Evolutionary conservation across 2,797 vertebrate genomes (phyloP), one percentile per base, ranked within the genome.

Genomic region (Gila robusta): DNA sequence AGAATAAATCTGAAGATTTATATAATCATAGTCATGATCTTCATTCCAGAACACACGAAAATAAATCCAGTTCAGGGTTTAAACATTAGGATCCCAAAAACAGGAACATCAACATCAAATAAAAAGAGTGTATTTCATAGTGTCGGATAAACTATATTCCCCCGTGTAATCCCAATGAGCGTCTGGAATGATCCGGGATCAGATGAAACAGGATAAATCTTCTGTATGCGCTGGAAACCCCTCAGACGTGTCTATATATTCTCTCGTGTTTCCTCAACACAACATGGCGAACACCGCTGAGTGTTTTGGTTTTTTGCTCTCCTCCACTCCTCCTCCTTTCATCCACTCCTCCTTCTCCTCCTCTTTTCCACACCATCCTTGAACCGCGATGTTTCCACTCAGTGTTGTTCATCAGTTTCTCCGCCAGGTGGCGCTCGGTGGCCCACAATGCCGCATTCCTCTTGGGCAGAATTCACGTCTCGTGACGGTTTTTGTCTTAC

Each of bases 271-370:
- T 90, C 91, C 90, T 90, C 62, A 92, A 91, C 90, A 93, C 95
- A 96, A 96, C 94, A 96, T 96, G 95, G 95, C 94, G 95, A 91
- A 89, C 87, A 59, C 92, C 91, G 90, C 41, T 91, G 91, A 93
- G 92, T 94, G 93, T 94, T 94, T 95, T 93, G 94, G 92, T 94
- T 94, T 93, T 94, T 91, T 90, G 91, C 89, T 91, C 80, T 87
- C 80, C 91, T 85, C n/a, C 17, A 72, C 79, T 67, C 70, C 78
- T 84, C 85, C 71, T 81, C 74, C 62, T 19, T 64, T 81, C 84
- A 47, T 77, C 47, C 73, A 49, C 47, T 70, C 23, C 62, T 37
- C 62, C 41, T 64, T 49, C 41, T 56, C 52, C 74, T 66, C 39
- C 39, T 64, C 77, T 72, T 77, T 44, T 79, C 26, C 62, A 26